Evolutionary conservation across 2,113 vertebrate genomes (phyloP).

Genomic region (Anser cygnoides): DNA sequence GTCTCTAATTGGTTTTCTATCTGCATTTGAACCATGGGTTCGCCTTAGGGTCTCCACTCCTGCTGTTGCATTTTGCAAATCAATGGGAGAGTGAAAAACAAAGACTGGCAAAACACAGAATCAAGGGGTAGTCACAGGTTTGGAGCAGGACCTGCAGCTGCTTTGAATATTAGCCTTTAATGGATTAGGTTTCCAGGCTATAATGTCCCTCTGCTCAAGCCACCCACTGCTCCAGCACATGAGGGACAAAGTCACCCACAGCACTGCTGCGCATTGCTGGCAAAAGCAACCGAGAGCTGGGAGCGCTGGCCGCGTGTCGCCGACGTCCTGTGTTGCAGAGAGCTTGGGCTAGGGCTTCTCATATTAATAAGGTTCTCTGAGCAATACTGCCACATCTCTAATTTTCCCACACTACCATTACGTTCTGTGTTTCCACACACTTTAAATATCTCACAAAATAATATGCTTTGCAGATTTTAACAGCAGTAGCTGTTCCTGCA

Average conservation of each 20-base stretch:
- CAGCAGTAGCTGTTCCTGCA: neutral
- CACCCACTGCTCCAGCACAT: neutral
- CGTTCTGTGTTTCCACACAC: neutral
- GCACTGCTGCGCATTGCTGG: neutral
- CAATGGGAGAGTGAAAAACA: neutral
- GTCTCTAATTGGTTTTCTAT: neutral
- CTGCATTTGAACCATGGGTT: neutral
- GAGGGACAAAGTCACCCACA: fast-evolving
- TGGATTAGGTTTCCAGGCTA: neutral
- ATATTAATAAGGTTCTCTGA: neutral
- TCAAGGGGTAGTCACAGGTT: neutral
- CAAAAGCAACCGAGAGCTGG: neutral
- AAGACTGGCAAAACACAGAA: neutral
- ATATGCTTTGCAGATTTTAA: neutral
- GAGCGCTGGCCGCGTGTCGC: neutral
- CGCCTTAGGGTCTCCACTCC: neutral
- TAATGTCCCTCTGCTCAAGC: neutral
- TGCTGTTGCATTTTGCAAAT: neutral
- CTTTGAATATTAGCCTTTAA: neutral
- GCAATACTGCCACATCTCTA: neutral
- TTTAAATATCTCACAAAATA: neutral
- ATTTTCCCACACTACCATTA: neutral
- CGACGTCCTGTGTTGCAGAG: neutral
- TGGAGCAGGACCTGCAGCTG: neutral
- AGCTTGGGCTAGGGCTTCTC: neutral